Evolutionary conservation across 2,113 vertebrate species (phyloP).

Genomic region (Notarius lentiginosus): DNA sequence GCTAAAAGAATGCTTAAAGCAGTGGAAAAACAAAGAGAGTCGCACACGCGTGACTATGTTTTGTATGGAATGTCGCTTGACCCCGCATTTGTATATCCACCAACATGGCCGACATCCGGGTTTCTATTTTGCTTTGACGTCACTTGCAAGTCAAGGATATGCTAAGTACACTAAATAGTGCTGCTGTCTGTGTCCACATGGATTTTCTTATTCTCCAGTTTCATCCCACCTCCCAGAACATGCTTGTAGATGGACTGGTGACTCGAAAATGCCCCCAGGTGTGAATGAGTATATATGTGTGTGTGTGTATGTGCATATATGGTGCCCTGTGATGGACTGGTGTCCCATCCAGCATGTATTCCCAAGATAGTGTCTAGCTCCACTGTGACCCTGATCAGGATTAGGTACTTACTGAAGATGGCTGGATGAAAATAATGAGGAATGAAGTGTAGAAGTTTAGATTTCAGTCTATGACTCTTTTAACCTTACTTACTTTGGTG

Average conservation of each 20-base stretch:
- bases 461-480: constrained; percentile 11
- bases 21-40: no score
- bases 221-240: neutral
- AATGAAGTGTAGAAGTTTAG: neutral
- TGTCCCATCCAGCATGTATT: neutral
- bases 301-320: neutral
- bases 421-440: neutral
- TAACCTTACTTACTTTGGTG: constrained; percentile 1
- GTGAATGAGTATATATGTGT: neutral
- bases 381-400: neutral
- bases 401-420: neutral
- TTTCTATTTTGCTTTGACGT: no score
- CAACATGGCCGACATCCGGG: no score
- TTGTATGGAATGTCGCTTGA: no score
- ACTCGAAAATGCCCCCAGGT: neutral
- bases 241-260: neutral
- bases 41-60: no score
- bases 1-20: no score
- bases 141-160: no score
- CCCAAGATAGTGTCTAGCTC: neutral
- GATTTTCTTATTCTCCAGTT: neutral
- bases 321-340: neutral
- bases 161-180: neutral
- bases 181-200: neutral
- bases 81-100: no score